Percentiles rank a stretch among this genome's conserved stretches.
Evolutionary conservation across 2,888 invertebrate species (phyloP).

Genomic region (Ophioninae sp.): DNA sequence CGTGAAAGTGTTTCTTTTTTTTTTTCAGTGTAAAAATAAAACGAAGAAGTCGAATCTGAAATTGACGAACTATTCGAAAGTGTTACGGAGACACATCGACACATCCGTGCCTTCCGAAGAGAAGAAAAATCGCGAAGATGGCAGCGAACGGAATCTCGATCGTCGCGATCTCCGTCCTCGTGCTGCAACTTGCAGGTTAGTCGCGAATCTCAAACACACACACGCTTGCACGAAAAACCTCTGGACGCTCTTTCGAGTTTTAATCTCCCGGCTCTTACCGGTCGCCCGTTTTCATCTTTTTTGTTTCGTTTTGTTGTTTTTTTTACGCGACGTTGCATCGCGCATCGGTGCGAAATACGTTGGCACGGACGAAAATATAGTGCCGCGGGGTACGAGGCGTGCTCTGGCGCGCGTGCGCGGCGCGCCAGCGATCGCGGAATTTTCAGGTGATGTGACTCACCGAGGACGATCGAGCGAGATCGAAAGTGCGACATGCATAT

Average conservation of each 20-base stretch:
- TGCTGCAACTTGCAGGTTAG: slow-evolving; percentile 75
- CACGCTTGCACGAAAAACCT: neutral
- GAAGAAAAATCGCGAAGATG: slow-evolving; percentile 68
- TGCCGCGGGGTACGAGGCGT: neutral
- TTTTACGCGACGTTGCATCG: neutral
- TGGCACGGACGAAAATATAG: neutral
- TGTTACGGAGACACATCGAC: slow-evolving; percentile 34
- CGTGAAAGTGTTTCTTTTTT: neutral
- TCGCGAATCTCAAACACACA: slow-evolving; percentile 41
- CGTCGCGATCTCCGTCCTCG: slow-evolving; percentile 65
- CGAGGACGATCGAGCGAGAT: slow-evolving; percentile 62
- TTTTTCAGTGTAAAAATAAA: neutral
- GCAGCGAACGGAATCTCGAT: slow-evolving; percentile 71
- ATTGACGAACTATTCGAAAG: slow-evolving; percentile 36
- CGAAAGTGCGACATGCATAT: slow-evolving; percentile 34
- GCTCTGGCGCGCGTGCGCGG: neutral
- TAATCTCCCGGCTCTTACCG: neutral
- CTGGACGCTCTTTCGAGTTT: neutral
- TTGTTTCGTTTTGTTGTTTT: neutral
- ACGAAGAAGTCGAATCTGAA: neutral
- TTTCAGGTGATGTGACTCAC: slow-evolving; percentile 59
- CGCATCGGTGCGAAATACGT: neutral
- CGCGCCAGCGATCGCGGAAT: slow-evolving; percentile 44
- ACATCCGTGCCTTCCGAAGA: slow-evolving; percentile 19
- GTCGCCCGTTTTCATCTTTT: no score